phyloP scores from a whole-genome alignment of 2,113 vertebrate species.

The Melospiza georgiana region DNA sequence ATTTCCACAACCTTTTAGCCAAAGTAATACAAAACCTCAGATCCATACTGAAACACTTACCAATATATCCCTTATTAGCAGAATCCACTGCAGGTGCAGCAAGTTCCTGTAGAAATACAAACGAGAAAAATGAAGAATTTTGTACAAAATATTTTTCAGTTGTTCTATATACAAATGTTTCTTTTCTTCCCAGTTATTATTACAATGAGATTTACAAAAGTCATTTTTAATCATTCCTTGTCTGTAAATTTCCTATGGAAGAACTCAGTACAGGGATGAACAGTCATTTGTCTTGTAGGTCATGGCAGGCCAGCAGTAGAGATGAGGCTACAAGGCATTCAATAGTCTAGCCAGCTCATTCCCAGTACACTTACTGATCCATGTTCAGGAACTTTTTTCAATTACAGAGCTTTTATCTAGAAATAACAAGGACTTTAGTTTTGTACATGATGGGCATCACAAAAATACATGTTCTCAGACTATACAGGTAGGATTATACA shows the following conservation, averaged over 20 bases:
- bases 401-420: not conserved
- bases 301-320: not conserved
- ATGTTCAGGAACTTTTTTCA: not conserved
- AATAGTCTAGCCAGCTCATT: not conserved
- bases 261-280: not conserved
- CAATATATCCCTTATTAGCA: constrained; percentile 89
- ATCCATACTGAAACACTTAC: constrained; percentile 72
- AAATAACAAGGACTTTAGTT: not conserved
- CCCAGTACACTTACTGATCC: not conserved
- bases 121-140: not conserved
- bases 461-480: not conserved
- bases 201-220: not conserved
- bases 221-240: not conserved
- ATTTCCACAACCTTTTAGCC: not conserved
- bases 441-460: not conserved
- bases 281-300: not conserved
- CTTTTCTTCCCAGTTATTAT: not conserved
- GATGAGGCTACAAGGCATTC: not conserved
- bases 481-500: not conserved
- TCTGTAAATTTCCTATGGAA: not conserved
- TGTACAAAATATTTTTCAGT: not conserved
- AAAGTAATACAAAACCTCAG: not conserved
- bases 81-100: constrained; percentile 82
- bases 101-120: constrained; percentile 81
- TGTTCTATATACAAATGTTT: not conserved